These are phyloP conservation scores for Microctonus brassicae DNA, from an alignment of 2,888 invertebrate genomes.

Conservation along the genomic window DNA sequence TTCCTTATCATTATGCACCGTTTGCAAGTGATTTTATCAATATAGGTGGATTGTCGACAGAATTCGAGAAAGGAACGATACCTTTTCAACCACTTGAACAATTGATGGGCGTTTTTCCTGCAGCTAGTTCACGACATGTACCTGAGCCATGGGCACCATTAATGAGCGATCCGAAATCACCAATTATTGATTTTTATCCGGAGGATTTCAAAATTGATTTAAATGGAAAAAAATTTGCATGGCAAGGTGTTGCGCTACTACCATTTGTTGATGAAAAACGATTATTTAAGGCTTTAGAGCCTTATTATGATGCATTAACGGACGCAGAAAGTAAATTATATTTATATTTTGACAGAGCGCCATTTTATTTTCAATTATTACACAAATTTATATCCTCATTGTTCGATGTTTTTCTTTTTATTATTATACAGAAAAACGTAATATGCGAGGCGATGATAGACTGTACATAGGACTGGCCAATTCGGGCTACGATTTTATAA, in stretches of 20 bases:
- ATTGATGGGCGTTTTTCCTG: slow-evolving; percentile 99
- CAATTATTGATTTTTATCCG: slow-evolving; percentile 99
- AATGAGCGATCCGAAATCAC: slow-evolving; percentile 92
- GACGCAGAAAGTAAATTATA: slow-evolving; percentile 81
- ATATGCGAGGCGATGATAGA: slow-evolving; percentile 90
- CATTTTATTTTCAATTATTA: too few species aligned
- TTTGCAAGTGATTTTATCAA: slow-evolving; percentile 99
- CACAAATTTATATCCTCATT: too few species aligned
- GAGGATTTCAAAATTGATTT: slow-evolving; percentile 97
- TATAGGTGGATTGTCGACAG: slow-evolving; percentile 85
- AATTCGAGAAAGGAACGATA: slow-evolving; percentile 88
- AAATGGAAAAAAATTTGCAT: slow-evolving; percentile 99
- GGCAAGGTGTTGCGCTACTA: slow-evolving; percentile 98
- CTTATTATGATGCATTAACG: slow-evolving; percentile 85
- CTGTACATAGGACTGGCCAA: slow-evolving; percentile 86
- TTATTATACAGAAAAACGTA: slow-evolving; percentile 76
- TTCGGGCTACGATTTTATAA: slow-evolving; percentile 78
- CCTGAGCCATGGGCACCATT: slow-evolving; percentile 93
- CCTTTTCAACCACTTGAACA: slow-evolving; percentile 99
- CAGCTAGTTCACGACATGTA: slow-evolving; percentile 94
- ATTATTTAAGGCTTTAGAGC: slow-evolving; percentile 85
- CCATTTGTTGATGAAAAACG: slow-evolving; percentile 97
- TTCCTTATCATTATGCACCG: slow-evolving; percentile 99
- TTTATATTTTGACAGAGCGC: slow-evolving; percentile 8
- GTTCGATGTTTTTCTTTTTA: too few species aligned